Conservation (phyloP, 2,888 invertebrate species). For the Orchesellides sinensis region DNA sequence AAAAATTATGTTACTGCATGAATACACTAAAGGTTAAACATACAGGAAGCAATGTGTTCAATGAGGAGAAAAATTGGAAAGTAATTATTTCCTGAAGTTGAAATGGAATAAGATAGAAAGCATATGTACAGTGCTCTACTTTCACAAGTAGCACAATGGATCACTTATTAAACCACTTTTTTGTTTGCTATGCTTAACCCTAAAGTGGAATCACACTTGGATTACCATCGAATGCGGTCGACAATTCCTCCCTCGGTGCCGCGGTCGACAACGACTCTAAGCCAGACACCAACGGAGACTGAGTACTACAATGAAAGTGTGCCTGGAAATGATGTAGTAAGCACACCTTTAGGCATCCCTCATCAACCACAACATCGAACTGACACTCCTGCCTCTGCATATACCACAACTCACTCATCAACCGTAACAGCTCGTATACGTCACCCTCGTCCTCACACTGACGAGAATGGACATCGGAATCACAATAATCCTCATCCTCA, state of each 20-base stretch:
- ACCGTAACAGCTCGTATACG: constrained; percentile 47
- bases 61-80: no score
- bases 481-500: not conserved
- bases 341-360: constrained; percentile 68
- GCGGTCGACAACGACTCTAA: constrained; percentile 68
- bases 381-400: constrained; percentile 54
- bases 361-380: constrained; percentile 31
- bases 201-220: constrained; percentile 73
- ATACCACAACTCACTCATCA: constrained; percentile 49
- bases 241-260: constrained; percentile 58
- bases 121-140: no score
- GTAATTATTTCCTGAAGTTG: no score
- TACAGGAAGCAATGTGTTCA: no score
- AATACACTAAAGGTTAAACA: no score
- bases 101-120: no score
- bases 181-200: no score
- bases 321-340: constrained; percentile 69
- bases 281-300: constrained; percentile 65
- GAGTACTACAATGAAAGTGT: constrained; percentile 62
- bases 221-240: constrained; percentile 68
- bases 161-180: no score
- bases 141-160: no score
- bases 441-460: constrained; percentile 36
- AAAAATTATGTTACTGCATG: no score
- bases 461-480: constrained; percentile 36